phyloP scores from a whole-genome alignment of 1,140 invertebrate species.

The Drosophila kikkawai region DNA sequence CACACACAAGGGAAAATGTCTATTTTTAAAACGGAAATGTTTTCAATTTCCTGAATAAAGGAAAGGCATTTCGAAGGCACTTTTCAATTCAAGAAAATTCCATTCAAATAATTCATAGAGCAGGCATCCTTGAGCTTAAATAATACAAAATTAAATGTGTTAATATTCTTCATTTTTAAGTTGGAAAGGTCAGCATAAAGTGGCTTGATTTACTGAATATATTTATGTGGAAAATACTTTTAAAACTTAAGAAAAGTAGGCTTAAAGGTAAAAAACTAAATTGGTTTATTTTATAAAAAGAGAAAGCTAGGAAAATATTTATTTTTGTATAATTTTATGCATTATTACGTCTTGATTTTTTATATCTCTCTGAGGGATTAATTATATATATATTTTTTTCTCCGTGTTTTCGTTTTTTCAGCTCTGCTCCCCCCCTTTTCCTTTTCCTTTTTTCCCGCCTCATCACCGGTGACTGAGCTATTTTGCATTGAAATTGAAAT shows the following conservation, averaged over 20 bases:
- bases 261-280: too few relatives aligned
- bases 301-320: too few relatives aligned
- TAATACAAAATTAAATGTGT: background rate
- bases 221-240: background rate
- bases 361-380: background rate
- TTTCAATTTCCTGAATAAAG: constrained; percentile 19
- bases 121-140: background rate
- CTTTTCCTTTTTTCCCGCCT: background rate
- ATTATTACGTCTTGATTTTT: background rate
- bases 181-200: background rate
- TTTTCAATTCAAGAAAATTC: constrained; percentile 6
- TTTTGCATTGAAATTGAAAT: constrained; percentile 81
- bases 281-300: too few relatives aligned
- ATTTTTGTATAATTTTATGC: too few relatives aligned
- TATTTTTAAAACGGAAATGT: constrained; percentile 14
- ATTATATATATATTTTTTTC: background rate
- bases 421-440: background rate
- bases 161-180: background rate
- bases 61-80: constrained; percentile 7
- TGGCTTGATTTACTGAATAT: background rate
- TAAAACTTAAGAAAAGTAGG: too few relatives aligned
- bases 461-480: constrained; percentile 40
- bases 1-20: constrained; percentile 18
- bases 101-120: constrained; percentile 7
- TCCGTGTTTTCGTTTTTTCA: constrained; percentile 3